A percentile compares a stretch with the other conserved stretches of the same genome.
These are phyloP conservation scores for Oreochromis tanganicae DNA, from an alignment of 2,113 vertebrate species.

Conservation along the genomic window DNA sequence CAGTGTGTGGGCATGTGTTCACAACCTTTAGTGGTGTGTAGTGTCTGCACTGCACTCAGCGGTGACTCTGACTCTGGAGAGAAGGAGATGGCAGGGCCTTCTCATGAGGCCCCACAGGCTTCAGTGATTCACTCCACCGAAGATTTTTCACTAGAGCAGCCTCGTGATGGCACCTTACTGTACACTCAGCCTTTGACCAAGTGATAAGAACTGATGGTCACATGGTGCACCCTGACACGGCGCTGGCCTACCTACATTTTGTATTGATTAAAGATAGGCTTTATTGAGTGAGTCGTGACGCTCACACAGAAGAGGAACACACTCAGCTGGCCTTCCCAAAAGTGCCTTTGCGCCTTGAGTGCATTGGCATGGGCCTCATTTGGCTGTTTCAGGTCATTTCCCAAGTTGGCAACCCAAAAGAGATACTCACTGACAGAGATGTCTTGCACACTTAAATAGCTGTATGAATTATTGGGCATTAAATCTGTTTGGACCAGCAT, in stretches of 20 bases:
- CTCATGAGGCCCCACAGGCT: neutral
- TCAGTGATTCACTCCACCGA: neutral
- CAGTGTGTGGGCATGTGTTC: neutral
- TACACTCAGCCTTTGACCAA: neutral
- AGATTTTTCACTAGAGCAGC: neutral
- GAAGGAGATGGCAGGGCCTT: neutral
- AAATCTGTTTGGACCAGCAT: neutral
- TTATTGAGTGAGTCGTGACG: neutral
- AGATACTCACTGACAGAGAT: neutral
- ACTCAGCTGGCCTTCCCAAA: neutral
- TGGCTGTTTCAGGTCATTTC: neutral
- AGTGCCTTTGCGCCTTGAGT: neutral
- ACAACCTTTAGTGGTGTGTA: neutral
- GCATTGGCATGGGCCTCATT: neutral
- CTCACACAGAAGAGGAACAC: neutral
- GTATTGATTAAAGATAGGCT: neutral
- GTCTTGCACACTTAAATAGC: neutral
- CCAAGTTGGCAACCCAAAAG: neutral
- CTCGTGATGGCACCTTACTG: neutral
- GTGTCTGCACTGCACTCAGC: neutral
- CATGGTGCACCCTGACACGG: neutral
- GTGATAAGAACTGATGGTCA: neutral
- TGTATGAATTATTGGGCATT: neutral
- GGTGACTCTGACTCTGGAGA: neutral
- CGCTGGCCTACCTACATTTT: neutral